Conservation (phyloP, 2,797 vertebrate species). For the Nannoperca obscura region DNA sequence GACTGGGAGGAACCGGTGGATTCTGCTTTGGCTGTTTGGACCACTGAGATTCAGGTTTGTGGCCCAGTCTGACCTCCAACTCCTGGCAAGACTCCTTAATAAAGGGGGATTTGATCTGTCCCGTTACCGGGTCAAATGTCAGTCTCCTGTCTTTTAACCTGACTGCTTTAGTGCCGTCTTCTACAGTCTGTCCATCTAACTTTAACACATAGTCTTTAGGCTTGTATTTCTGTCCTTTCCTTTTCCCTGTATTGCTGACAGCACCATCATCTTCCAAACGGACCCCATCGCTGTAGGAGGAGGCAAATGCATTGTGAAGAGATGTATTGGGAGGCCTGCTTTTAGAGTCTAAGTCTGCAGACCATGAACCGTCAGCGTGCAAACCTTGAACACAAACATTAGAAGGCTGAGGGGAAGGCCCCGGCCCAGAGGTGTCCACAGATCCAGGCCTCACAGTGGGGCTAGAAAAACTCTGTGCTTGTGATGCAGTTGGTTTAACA, state of each 20-base stretch:
- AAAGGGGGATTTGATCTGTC: slow-evolving; percentile 90
- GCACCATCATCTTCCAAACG: slow-evolving; percentile 82
- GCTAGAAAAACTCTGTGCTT: slow-evolving; percentile 81
- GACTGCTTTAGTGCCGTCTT: slow-evolving; percentile 86
- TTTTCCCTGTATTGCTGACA: slow-evolving; percentile 84
- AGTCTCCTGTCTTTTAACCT: slow-evolving; percentile 93
- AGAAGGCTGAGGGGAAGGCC: slow-evolving; percentile 81
- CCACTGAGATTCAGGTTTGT: slow-evolving; percentile 80
- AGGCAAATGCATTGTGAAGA: slow-evolving; percentile 72
- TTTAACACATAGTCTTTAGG: slow-evolving; percentile 84
- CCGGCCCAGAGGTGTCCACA: slow-evolving; percentile 74
- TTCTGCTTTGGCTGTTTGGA: slow-evolving; percentile 83
- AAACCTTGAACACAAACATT: slow-evolving; percentile 80
- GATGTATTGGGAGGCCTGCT: slow-evolving; percentile 64
- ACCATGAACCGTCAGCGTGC: slow-evolving; percentile 77
- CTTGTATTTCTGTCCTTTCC: slow-evolving; percentile 89
- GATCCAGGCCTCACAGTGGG: slow-evolving; percentile 78
- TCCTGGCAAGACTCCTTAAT: slow-evolving; percentile 86
- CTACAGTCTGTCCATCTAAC: slow-evolving; percentile 84
- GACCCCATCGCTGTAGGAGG: slow-evolving; percentile 74
- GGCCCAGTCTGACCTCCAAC: slow-evolving; percentile 72
- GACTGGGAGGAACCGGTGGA: slow-evolving; percentile 86
- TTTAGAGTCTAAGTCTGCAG: slow-evolving; percentile 77
- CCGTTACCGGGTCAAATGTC: slow-evolving; percentile 93
- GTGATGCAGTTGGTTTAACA: slow-evolving; percentile 82